These are phyloP conservation scores for Alcedo quadribrachys DNA, from an alignment of 2,797 vertebrate species.

Conservation along the genomic window DNA sequence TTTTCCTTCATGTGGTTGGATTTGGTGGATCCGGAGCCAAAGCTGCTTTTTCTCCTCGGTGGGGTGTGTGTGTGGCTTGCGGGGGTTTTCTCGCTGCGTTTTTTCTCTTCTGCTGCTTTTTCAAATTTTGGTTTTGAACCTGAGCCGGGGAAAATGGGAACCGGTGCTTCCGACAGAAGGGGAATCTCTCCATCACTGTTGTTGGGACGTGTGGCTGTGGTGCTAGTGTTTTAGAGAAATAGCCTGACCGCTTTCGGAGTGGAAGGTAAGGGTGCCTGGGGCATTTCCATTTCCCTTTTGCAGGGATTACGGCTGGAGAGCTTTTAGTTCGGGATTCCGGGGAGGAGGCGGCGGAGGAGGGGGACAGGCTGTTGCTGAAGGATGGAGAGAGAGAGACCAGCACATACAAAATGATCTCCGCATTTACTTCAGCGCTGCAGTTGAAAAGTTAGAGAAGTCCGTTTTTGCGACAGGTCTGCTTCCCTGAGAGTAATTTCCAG, in stretches of 20 bases:
- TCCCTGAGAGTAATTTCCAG: slow-evolving; percentile 34
- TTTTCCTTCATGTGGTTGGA: slow-evolving; percentile 56
- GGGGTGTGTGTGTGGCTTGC: slow-evolving; percentile 27
- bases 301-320: slow-evolving; percentile 42
- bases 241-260: slow-evolving; percentile 96
- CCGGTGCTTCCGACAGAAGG: slow-evolving; percentile 86
- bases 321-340: slow-evolving; percentile 24
- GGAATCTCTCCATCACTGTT: slow-evolving; percentile 78
- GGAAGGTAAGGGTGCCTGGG: slow-evolving; percentile 89
- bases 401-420: slow-evolving; percentile 42
- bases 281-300: slow-evolving; percentile 61
- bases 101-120: slow-evolving; percentile 72
- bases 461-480: slow-evolving; percentile 43
- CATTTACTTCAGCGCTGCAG: slow-evolving; percentile 67
- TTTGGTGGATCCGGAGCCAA: slow-evolving; percentile 66
- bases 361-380: slow-evolving; percentile 65
- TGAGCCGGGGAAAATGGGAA: slow-evolving; percentile 89
- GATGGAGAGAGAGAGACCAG: slow-evolving; percentile 25
- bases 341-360: slow-evolving; percentile 48
- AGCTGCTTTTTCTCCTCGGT: slow-evolving; percentile 47
- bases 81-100: slow-evolving; percentile 43
- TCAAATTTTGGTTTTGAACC: slow-evolving; percentile 88
- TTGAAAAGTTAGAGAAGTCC: slow-evolving; percentile 81
- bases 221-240: slow-evolving; percentile 94
- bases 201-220: slow-evolving; percentile 84